A percentile compares a stretch with the other conserved stretches of the same genome.
Conservation (phyloP, 2,888 invertebrate genomes). For the Lasioglossum marginatum region DNA sequence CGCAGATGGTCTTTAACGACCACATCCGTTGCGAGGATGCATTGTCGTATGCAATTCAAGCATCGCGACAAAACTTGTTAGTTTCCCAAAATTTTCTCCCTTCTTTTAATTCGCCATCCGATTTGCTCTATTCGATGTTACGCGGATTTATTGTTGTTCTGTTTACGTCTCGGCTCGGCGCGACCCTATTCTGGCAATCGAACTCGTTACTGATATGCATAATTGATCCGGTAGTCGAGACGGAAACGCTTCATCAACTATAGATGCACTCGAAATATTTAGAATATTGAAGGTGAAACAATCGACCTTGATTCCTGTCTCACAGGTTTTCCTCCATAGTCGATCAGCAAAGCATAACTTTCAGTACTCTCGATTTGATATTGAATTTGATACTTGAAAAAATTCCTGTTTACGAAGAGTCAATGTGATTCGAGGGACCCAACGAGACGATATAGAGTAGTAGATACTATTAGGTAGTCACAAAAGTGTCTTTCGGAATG, state of each 20-base stretch:
- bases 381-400: too few species aligned
- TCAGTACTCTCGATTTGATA: background rate
- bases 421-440: too few species aligned
- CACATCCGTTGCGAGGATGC: background rate
- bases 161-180: background rate
- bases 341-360: background rate
- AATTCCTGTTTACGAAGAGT: too few species aligned
- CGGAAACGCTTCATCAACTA: background rate
- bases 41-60: background rate
- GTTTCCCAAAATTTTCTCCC: background rate
- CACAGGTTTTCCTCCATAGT: background rate
- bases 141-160: background rate
- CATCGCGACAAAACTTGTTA: background rate
- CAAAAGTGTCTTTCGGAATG: too few species aligned
- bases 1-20: slow-evolving; percentile 14
- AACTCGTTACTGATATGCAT: background rate
- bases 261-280: background rate
- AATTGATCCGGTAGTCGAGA: background rate
- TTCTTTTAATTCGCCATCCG: background rate
- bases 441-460: background rate
- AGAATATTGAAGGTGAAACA: background rate
- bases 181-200: background rate
- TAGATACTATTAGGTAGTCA: background rate
- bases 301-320: background rate
- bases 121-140: background rate